Evolutionary conservation across 2,888 invertebrate genomes (phyloP), one percentile per base, ranked within the genome.

Genomic region (Spilosoma lubricipeda): DNA sequence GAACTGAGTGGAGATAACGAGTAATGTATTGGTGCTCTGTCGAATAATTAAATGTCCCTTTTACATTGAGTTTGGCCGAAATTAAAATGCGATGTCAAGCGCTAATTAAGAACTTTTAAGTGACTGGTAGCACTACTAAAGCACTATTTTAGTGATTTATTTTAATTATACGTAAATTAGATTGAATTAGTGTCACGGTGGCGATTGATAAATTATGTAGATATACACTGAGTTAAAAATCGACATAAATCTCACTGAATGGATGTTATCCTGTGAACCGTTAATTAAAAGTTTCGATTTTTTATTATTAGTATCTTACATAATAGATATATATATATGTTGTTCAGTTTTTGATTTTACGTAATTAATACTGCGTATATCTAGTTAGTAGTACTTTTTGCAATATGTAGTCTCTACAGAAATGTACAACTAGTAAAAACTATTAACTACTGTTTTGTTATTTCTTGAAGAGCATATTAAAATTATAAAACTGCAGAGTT

Each of bases 31-130:
- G 90, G 91, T 88, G 90, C 90, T 88, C 85, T 86, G 85, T 90
- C 88, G 91, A 93, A 94, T 94, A 95, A 95, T 94, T 95, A 95
- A 94, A 94, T 88, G 90, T 87, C 87, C 90, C 89, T 91, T 92
- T 92, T 91, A 90, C 90, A 91, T 91, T 87, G 88, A 85, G 80
- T 84, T 82, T 83, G 82, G 78, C 82, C 81, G 88, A 89, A 88
- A 90, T 90, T 86, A 87, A 90, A 84, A 87, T 89, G 90, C 88
- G 81, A 87, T 88, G 85, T 87, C 80, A 84, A 86, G 85, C 83
- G 82, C 89, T 93, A 93, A 93, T 93, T 93, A 93, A 93, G 90
- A 87, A 85, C 81, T 86, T 88, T 81, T 80, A 83, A 80, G 76
- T 82, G 87, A 79, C 81, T 74, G 67, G 70, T 75, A 73, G 74